A percentile compares a stretch with the other conserved stretches of the same genome.
Conservation (phyloP, 2,113 vertebrate species). For the Lophochroa leadbeateri region DNA sequence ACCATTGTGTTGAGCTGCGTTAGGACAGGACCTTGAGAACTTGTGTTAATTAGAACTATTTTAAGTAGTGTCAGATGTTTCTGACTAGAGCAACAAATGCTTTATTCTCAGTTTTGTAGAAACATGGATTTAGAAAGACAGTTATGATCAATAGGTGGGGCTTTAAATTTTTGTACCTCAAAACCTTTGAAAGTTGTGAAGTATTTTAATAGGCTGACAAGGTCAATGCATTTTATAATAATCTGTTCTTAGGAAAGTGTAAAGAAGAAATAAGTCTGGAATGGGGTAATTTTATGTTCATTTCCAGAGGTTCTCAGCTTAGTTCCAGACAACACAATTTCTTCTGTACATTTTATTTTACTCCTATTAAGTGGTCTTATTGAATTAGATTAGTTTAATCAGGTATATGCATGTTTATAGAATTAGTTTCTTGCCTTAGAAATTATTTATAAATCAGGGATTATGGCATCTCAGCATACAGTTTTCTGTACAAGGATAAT, state of each 20-base stretch:
- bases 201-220: neutral
- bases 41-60: neutral
- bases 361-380: neutral
- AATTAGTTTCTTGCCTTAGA: neutral
- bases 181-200: neutral
- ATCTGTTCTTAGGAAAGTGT: neutral
- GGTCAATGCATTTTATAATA: neutral
- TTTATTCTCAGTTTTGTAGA: neutral
- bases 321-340: neutral
- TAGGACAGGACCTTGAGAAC: neutral
- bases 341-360: neutral
- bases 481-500: neutral
- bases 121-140: neutral
- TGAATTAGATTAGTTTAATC: neutral
- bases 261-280: neutral
- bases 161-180: neutral
- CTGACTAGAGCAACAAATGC: neutral
- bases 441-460: neutral
- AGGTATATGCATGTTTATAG: neutral
- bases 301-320: neutral
- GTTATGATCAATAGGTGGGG: neutral
- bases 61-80: slow-evolving; percentile 20
- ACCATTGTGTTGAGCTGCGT: neutral
- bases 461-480: neutral
- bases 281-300: neutral